Evolutionary conservation across 2,888 invertebrate genomes (phyloP), one percentile per base, ranked within the genome.

Genomic region (Latrodectus elegans): DNA sequence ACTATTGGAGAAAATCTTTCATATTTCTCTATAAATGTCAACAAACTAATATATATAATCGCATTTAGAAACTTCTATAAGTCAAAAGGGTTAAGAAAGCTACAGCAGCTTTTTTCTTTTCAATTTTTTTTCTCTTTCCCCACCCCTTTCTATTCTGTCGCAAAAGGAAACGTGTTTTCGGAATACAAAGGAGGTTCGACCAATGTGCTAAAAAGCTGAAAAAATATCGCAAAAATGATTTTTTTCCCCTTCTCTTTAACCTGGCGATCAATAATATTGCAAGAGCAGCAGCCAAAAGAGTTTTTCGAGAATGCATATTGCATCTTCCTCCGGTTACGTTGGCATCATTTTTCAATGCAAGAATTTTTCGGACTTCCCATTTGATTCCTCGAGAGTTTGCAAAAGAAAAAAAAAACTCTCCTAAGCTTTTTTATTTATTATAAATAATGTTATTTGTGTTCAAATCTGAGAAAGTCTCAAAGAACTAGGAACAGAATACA

Each of bases 201-300:
- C 80, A 76, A 76, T 71, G 75, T 81, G 75, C 75, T 65, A 81
- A 81, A 74, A 80, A 86, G 76, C 70, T n/a, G 12, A 71, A 71
- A 86, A 86, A 86, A 86, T 81, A 86, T 76, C 64, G 38, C 76
- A 76, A 76, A 86, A 86, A 77, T 26, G 53, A 75, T 65, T 65
- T 81, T 75, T 60, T 8, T 4, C 8, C 8, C 11, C 11, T n/a
- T 15, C 38, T 38, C 38, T 38, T 38, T 38, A 38, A 12, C 60
- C n/a, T 60, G n/a, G 60, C 60, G n/a, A 60, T 60, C 60, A 60
- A 60, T 60, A 60, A 12, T 15, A 60, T 60, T 60, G 60, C 60
- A 60, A n/a, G 12, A 60, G 60, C n/a, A 60, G 60, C 60, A n/a
- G 60, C 60, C 60, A 60, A 60, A n/a, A 60, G n/a, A 60, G 60